Conservation (phyloP, 1,140 invertebrate species). For the Zaprionus africanus region DNA sequence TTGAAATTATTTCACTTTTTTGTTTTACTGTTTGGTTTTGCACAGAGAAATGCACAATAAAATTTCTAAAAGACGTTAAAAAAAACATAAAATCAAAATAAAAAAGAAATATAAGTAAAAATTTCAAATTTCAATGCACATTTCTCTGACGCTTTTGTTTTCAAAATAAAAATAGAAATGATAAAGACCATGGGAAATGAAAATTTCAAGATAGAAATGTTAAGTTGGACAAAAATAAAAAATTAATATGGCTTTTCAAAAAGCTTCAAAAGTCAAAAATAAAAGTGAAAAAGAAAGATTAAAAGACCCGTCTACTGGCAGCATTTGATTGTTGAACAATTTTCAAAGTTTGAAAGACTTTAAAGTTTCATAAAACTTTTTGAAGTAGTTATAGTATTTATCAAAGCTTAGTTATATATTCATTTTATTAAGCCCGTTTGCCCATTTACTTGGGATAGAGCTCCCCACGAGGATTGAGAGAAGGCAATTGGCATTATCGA, state of each 20-base stretch:
- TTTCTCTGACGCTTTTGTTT: conserved; percentile 44
- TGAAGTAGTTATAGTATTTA: conserved; percentile 4
- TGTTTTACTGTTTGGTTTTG: conserved; percentile 3
- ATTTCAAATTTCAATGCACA: conserved; percentile 46
- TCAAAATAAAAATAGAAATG: conserved; percentile 48
- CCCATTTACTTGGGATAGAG: conserved; percentile 6
- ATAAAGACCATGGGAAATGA: conserved; percentile 30
- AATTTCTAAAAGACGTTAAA: conserved; percentile 27
- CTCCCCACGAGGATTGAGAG: background rate
- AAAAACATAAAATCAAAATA: conserved; percentile 11
- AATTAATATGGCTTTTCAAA: conserved; percentile 80
- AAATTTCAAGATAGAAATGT: conserved; percentile 35
- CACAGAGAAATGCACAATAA: conserved; percentile 44
- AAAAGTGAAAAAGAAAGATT: conserved; percentile 39
- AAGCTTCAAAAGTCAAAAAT: conserved; percentile 77
- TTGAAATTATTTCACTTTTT: conserved; percentile 28
- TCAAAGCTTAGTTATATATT: conserved; percentile 63
- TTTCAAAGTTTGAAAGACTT: background rate
- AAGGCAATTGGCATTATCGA: conserved; percentile 17
- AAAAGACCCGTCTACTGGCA: conserved; percentile 39
- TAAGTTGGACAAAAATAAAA: conserved; percentile 40
- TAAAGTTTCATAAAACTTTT: background rate
- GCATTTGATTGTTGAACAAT: conserved; percentile 9
- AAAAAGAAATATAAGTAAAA: background rate
- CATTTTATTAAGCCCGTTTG: conserved; percentile 52